These are phyloP conservation scores for Acanthopagrus latus DNA, from an alignment of 2,797 vertebrate genomes.

Conservation along the genomic window DNA sequence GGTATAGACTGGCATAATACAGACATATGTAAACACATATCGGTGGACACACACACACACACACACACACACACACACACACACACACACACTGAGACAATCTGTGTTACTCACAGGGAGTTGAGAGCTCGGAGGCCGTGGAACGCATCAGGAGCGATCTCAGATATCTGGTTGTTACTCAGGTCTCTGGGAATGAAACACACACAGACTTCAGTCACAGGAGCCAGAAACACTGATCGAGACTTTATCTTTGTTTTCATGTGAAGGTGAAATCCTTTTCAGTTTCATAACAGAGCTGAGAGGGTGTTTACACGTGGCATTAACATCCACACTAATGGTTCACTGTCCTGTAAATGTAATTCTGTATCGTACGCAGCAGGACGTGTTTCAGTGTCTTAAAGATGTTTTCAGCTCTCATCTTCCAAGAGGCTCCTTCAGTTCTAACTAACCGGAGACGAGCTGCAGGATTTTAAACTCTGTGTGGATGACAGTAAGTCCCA, in stretches of 20 bases:
- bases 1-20: not conserved
- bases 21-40: conserved; percentile 35
- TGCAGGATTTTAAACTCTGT: too few species aligned
- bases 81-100: not conserved
- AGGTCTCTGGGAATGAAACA: conserved; percentile 88
- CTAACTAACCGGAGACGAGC: too few species aligned
- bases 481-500: too few species aligned
- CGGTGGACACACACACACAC: conserved; percentile 14
- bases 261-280: too few species aligned
- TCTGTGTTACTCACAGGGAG: conserved; percentile 91
- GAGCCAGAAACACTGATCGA: not conserved
- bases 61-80: conserved; percentile 19
- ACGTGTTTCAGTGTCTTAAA: too few species aligned
- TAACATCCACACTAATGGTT: too few species aligned
- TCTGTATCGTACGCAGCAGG: too few species aligned
- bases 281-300: not conserved
- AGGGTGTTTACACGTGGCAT: too few species aligned
- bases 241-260: not conserved
- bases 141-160: conserved; percentile 79
- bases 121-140: conserved; percentile 92
- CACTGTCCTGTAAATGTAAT: too few species aligned
- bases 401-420: too few species aligned
- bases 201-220: not conserved
- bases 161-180: conserved; percentile 94
- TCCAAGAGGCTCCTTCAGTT: too few species aligned